Evolutionary conservation across 2,888 invertebrate species (phyloP).

Genomic region (Apotomis turbidana): DNA sequence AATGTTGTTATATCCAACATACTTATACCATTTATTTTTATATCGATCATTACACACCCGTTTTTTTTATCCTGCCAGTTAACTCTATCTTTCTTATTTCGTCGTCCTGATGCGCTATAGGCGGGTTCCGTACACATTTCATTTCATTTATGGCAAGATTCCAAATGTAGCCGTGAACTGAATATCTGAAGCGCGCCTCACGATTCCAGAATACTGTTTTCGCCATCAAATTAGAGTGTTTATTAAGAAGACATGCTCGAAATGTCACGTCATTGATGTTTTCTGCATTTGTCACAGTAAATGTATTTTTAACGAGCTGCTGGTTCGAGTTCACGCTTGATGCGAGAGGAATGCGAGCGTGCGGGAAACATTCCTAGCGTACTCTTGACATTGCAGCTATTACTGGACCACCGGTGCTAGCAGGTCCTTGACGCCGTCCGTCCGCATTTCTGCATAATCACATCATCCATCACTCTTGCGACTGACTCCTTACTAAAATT

Average conservation of each 20-base stretch:
- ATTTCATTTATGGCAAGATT: constrained; percentile 23
- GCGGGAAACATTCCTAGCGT: constrained; percentile 53
- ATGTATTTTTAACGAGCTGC: constrained; percentile 63
- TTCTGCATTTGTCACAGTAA: constrained; percentile 59
- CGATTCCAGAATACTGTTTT: constrained; percentile 20
- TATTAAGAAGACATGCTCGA: constrained; percentile 50
- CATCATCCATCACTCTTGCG: constrained; percentile 58
- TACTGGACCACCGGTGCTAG: constrained; percentile 57
- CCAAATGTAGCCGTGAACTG: constrained; percentile 27
- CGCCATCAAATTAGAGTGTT: constrained; percentile 24
- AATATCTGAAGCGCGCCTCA: constrained; percentile 7
- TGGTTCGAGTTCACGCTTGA: constrained; percentile 45
- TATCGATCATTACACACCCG: too few relatives aligned
- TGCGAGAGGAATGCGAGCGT: constrained; percentile 46
- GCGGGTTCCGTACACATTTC: background rate
- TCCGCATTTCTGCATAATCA: constrained; percentile 64
- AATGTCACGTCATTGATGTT: constrained; percentile 48
- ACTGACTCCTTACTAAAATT: constrained; percentile 40
- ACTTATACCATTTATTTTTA: too few relatives aligned
- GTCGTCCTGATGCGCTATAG: background rate
- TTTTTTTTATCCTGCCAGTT: constrained; percentile 5
- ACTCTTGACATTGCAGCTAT: constrained; percentile 78
- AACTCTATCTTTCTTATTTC: constrained; percentile 13
- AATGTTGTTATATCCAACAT: too few relatives aligned
- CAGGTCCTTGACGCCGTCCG: constrained; percentile 56